Conservation (phyloP, 2,888 invertebrate species). For the Phengaris arion region DNA sequence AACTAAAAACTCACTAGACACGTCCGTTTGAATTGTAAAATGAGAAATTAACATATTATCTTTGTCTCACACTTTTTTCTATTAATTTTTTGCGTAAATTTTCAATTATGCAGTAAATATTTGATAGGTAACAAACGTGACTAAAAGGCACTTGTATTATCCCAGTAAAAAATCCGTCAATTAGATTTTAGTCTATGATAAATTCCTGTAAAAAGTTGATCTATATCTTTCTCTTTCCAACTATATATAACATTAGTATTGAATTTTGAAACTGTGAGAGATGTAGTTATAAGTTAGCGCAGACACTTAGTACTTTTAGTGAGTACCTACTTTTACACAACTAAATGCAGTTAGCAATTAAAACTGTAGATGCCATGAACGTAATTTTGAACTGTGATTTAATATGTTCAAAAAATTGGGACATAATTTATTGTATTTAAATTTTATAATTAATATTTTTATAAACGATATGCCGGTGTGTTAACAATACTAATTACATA, state of each 20-base stretch:
- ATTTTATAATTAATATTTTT: slow-evolving; percentile 37
- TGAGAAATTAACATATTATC: slow-evolving; percentile 4
- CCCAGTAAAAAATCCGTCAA: background rate
- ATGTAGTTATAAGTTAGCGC: slow-evolving; percentile 11
- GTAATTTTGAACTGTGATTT: slow-evolving; percentile 77
- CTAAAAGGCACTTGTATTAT: background rate
- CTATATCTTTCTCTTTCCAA: slow-evolving; percentile 28
- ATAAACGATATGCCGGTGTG: slow-evolving; percentile 9
- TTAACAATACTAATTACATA: slow-evolving; percentile 21
- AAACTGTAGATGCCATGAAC: slow-evolving; percentile 66
- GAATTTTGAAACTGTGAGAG: slow-evolving; percentile 6
- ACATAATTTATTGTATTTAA: slow-evolving; percentile 48
- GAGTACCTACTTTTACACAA: slow-evolving; percentile 50
- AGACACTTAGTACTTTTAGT: slow-evolving; percentile 24
- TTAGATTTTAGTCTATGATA: slow-evolving; percentile 27
- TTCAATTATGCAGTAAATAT: background rate
- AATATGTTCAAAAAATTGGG: slow-evolving; percentile 67
- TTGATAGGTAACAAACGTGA: background rate
- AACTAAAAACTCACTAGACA: slow-evolving; percentile 35
- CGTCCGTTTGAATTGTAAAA: slow-evolving; percentile 34
- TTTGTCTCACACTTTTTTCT: slow-evolving; percentile 7
- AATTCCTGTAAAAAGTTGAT: slow-evolving; percentile 32
- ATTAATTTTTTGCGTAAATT: background rate
- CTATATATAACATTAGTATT: slow-evolving; percentile 24
- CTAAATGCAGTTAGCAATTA: slow-evolving; percentile 49